These are phyloP conservation scores for Tenthredo distinguenda DNA, from an alignment of 2,888 invertebrate species.

Conservation along the genomic window DNA sequence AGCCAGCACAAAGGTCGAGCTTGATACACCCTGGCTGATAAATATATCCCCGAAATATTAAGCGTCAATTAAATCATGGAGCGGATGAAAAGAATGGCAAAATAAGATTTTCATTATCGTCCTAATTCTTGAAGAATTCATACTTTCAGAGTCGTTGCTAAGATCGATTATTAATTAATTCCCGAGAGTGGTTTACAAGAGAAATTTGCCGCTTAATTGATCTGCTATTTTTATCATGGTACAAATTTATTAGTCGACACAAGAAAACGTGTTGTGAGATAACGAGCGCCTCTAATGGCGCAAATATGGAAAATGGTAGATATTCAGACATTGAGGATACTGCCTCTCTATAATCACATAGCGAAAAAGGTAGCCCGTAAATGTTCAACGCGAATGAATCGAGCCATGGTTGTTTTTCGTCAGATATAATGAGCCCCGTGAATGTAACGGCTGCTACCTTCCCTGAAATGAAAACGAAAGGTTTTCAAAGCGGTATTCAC, in stretches of 20 bases:
- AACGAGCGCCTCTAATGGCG: background rate
- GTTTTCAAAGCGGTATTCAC: background rate
- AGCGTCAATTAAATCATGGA: background rate
- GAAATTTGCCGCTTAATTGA: background rate
- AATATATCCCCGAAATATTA: background rate
- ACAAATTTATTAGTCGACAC: background rate
- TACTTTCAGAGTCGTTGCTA: background rate
- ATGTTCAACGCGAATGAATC: background rate
- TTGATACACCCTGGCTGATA: background rate
- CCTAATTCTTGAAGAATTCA: background rate
- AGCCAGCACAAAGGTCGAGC: background rate
- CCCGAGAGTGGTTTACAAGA: background rate
- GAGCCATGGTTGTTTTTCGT: background rate
- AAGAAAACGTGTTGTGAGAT: background rate
- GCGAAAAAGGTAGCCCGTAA: background rate
- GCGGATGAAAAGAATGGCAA: background rate
- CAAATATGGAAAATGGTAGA: background rate
- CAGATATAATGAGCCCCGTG: background rate
- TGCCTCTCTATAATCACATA: background rate
- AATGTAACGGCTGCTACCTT: background rate
- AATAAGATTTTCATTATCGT: background rate
- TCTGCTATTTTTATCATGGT: background rate
- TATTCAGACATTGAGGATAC: background rate
- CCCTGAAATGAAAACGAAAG: background rate
- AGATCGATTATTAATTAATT: background rate